These are phyloP conservation scores for Colistium nudipinnis DNA, from an alignment of 2,113 vertebrate species.

Conservation along the genomic window DNA sequence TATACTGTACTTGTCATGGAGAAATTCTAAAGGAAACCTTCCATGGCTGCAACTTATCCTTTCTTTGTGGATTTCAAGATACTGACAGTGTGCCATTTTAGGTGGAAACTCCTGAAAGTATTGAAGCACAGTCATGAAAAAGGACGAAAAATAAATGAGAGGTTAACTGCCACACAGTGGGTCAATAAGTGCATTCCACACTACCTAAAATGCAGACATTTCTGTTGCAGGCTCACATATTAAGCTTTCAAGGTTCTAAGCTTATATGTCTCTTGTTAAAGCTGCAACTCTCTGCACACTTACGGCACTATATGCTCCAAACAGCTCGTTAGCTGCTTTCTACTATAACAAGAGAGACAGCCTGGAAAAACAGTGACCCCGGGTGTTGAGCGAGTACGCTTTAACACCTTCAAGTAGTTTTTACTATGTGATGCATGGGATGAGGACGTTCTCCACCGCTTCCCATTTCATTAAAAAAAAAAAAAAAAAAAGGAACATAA, in stretches of 20 bases:
- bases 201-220: constrained; percentile 1
- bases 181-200: not conserved
- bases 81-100: constrained; percentile 45
- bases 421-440: constrained; percentile 44
- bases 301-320: not conserved
- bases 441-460: constrained; percentile 10
- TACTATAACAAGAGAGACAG: constrained; percentile 20
- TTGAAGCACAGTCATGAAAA: constrained; percentile 15
- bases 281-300: constrained; percentile 7
- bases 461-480: constrained; percentile 29
- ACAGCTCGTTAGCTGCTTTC: constrained; percentile 35
- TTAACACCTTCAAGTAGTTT: constrained; percentile 29
- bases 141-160: not conserved
- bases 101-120: constrained; percentile 55
- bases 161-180: constrained; percentile 1
- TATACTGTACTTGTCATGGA: constrained; percentile 48
- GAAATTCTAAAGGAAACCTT: constrained; percentile 48
- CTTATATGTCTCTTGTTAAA: not conserved
- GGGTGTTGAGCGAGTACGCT: constrained; percentile 16
- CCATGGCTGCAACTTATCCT: constrained; percentile 35
- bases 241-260: no score
- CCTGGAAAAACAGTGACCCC: constrained; percentile 4
- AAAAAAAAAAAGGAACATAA: not conserved
- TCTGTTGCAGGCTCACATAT: not conserved
- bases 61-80: constrained; percentile 29